phyloP scores from a whole-genome alignment of 53 echinoderm and acorn worm species.

The Paracentrotus lividus region DNA sequence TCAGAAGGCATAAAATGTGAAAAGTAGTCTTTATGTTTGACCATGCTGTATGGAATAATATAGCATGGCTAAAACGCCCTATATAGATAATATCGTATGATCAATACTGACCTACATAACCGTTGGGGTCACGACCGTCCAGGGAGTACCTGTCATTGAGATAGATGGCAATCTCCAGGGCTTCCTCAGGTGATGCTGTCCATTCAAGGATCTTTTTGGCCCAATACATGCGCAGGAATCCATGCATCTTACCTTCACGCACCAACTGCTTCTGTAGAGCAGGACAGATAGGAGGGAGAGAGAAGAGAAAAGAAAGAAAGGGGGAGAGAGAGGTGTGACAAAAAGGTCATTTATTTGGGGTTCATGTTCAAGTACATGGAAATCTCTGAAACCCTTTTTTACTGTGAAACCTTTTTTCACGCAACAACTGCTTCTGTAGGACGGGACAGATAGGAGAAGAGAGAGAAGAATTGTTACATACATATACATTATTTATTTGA shows the following conservation, averaged over 20 bases:
- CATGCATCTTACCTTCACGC: slow-evolving; percentile 91
- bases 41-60: too few species aligned
- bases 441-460: neutral
- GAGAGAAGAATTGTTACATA: too few species aligned
- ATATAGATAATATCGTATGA: too few species aligned
- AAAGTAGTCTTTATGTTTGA: too few species aligned
- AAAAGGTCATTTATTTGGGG: too few species aligned
- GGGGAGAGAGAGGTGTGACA: neutral
- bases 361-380: too few species aligned
- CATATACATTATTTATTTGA: too few species aligned
- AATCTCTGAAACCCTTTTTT: too few species aligned
- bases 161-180: slow-evolving; percentile 85
- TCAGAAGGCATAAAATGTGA: too few species aligned
- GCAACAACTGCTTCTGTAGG: too few species aligned
- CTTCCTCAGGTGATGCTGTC: slow-evolving; percentile 87
- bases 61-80: too few species aligned
- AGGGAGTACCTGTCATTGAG: slow-evolving; percentile 89
- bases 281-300: neutral
- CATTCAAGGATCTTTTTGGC: slow-evolving; percentile 96
- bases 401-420: too few species aligned
- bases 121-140: slow-evolving; percentile 90
- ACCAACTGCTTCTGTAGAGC: slow-evolving; percentile 79
- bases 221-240: slow-evolving; percentile 94
- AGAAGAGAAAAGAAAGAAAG: neutral
- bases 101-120: slow-evolving; percentile 84